Conservation (phyloP, 1,140 invertebrate genomes). For the Caerostris darwini region DNA sequence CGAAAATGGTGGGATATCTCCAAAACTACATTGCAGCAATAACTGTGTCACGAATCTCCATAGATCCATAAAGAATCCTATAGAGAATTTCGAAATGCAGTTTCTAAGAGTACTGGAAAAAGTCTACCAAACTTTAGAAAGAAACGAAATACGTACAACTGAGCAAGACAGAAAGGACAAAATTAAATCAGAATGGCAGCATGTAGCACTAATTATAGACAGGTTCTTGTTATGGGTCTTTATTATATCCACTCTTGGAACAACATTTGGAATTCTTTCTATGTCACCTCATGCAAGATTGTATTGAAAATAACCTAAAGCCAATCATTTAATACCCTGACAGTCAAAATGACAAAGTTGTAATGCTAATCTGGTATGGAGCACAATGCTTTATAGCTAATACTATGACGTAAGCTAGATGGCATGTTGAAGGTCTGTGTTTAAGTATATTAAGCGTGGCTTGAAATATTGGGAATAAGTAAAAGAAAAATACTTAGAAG, state of each 20-base stretch:
- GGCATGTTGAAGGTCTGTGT: neutral
- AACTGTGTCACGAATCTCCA: slow-evolving; percentile 80
- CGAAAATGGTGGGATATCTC: slow-evolving; percentile 70
- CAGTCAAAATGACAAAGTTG: neutral
- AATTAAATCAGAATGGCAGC: slow-evolving; percentile 84
- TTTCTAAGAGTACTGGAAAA: slow-evolving; percentile 81
- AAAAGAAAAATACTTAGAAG: neutral
- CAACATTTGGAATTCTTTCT: slow-evolving; percentile 82
- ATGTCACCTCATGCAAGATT: slow-evolving; percentile 82
- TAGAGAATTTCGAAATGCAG: slow-evolving; percentile 77
- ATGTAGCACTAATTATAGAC: slow-evolving; percentile 85
- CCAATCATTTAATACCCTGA: neutral
- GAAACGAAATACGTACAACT: slow-evolving; percentile 84
- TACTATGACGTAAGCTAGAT: neutral
- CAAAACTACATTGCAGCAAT: slow-evolving; percentile 29
- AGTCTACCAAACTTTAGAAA: slow-evolving; percentile 81
- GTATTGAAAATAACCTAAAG: slow-evolving; percentile 72
- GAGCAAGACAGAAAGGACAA: slow-evolving; percentile 85
- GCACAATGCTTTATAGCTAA: no score
- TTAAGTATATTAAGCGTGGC: neutral
- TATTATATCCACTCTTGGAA: slow-evolving; percentile 82
- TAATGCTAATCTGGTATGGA: neutral
- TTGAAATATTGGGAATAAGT: no score
- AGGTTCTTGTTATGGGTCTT: slow-evolving; percentile 85
- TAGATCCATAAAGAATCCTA: slow-evolving; percentile 61